Evolutionary conservation across 1,140 invertebrate species (phyloP), one percentile per base, ranked within the genome.

Genomic region (Patella vulgata): DNA sequence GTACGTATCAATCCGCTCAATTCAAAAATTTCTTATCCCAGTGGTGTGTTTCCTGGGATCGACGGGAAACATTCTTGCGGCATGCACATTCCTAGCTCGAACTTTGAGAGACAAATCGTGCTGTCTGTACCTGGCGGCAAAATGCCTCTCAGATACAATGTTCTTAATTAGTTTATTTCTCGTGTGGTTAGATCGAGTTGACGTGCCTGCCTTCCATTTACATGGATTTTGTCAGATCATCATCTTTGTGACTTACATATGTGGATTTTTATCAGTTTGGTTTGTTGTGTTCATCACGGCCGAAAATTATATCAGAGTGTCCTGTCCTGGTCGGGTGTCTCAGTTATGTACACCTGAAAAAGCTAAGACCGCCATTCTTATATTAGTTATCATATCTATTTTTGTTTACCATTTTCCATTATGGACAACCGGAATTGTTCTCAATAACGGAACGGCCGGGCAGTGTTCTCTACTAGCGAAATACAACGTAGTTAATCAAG

Each of bases 401-500:
- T n/a, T 58, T 39, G 58, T 65, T 33, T 65, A 65, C 39, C 48
- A 42, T 42, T 59, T 59, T 42, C 36, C 50, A 30, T 46, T 65
- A 30, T 65, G 63, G 63, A 65, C 56, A 4, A 64, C 47, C 17
- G 31, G 54, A 70, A 21, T 27, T n/a, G 2, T 28, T 60, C 19
- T 30, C 14, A 17, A 36, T 3, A 30, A 47, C 28, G 57, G 30
- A 1, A 33, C 33, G 58, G 55, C n/a, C 1, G 47, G 54, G 2
- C 17, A 28, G 19, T 74, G 66, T 52, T 43, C 44, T 1, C 50
- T 53, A 11, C 31, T 62, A 23, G 5, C 23, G 21, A 50, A 62
- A 42, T 68, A 63, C 61, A 55, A 63, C 28, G 59, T 59, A 14
- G 43, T 83, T 0, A 86, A 88, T 82, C 75, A 82, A 36, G 81